Evolutionary conservation across 2,888 invertebrate genomes (phyloP).

Genomic region (Lymantria dispar): DNA sequence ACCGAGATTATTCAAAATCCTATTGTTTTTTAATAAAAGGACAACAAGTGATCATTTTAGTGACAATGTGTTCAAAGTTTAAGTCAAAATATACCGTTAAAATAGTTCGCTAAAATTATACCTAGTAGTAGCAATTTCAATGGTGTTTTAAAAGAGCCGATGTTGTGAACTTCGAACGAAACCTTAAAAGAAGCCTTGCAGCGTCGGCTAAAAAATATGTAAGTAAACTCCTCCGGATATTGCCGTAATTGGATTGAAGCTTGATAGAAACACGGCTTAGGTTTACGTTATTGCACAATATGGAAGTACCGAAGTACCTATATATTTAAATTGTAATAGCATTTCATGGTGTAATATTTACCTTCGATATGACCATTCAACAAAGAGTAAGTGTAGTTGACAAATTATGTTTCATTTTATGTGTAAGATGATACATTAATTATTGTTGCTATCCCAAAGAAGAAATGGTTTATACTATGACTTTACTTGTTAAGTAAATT

Average conservation of each 20-base stretch:
- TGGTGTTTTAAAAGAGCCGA: constrained; percentile 35
- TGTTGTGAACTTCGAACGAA: constrained; percentile 43
- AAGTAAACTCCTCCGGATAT: constrained; percentile 17
- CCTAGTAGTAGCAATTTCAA: neutral
- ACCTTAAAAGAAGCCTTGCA: constrained; percentile 54
- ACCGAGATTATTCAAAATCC: constrained; percentile 2
- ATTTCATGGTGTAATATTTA: no score
- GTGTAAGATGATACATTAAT: no score
- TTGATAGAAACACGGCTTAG: neutral
- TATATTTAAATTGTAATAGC: no score
- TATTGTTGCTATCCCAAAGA: no score
- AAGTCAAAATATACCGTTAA: constrained; percentile 10
- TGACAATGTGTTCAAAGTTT: constrained; percentile 31
- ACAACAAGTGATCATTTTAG: constrained; percentile 11
- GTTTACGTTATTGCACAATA: neutral
- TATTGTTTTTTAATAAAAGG: neutral
- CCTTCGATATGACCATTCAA: no score
- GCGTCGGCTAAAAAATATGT: constrained; percentile 46
- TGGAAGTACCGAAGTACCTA: neutral
- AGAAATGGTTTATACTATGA: no score
- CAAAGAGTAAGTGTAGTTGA: no score
- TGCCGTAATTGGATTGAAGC: neutral
- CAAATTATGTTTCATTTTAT: no score
- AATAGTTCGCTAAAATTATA: constrained; percentile 17
- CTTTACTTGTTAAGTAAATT: no score